These are phyloP conservation scores for Trinorchestia longiramus DNA, from an alignment of 1,140 invertebrate genomes.

Conservation along the genomic window DNA sequence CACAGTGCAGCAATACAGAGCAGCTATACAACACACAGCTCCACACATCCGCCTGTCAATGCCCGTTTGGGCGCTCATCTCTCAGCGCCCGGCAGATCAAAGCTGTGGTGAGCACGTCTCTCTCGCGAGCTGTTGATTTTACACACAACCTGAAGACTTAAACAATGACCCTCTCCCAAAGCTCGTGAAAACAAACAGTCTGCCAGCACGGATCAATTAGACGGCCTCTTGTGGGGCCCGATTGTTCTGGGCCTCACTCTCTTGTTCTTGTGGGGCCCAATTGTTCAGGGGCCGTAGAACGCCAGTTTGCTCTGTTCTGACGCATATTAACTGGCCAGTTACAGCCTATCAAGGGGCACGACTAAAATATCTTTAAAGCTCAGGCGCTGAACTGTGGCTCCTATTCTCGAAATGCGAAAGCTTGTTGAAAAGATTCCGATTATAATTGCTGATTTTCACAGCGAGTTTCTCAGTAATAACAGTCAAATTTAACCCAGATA, in stretches of 20 bases:
- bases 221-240: conserved; percentile 2
- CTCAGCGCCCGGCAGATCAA: background rate
- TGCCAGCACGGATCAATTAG: conserved; percentile 6
- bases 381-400: no score
- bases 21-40: background rate
- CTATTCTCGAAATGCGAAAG: no score
- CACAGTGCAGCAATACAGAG: background rate
- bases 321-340: background rate
- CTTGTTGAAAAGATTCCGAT: no score
- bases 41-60: conserved; percentile 5
- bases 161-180: background rate
- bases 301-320: background rate
- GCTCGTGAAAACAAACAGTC: conserved; percentile 6
- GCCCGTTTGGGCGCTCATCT: background rate
- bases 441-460: no score
- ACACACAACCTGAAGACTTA: conserved; percentile 7
- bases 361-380: no score
- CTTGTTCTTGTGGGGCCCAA: background rate
- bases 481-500: no score
- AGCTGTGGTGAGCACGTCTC: background rate
- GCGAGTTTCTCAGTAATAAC: no score
- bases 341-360: background rate
- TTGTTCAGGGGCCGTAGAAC: background rate
- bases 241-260: background rate
- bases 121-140: conserved; percentile 6